Percentiles rank a stretch among this genome's conserved stretches.
phyloP scores from a whole-genome alignment of 92 coral and sea anemone species.

The Ricordea florida region DNA sequence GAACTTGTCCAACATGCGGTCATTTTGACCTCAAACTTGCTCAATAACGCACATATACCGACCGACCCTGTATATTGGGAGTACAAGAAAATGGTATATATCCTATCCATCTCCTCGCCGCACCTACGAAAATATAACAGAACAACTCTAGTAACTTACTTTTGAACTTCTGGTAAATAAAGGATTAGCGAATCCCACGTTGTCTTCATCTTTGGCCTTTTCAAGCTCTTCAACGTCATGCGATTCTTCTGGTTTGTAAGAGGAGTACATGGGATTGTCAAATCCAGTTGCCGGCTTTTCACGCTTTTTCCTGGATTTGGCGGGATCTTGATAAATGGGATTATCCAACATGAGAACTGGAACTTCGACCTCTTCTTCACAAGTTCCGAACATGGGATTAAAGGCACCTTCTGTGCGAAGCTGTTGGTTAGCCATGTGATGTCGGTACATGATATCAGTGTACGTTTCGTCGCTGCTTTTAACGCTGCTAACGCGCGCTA shows the following conservation, averaged over 20 bases:
- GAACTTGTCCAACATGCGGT: no score
- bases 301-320: background rate
- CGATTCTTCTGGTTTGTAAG: background rate
- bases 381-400: slow-evolving; percentile 73
- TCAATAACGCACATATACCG: no score
- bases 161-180: background rate
- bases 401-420: slow-evolving; percentile 31
- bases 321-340: slow-evolving; percentile 51
- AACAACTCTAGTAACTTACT: background rate
- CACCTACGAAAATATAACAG: background rate
- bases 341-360: slow-evolving; percentile 42
- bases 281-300: slow-evolving; percentile 28
- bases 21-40: no score
- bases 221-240: background rate
- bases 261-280: slow-evolving; percentile 63
- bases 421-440: slow-evolving; percentile 62
- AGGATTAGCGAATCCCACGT: slow-evolving; percentile 32
- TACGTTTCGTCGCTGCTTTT: slow-evolving; percentile 58
- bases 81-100: no score
- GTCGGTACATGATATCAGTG: slow-evolving; percentile 77
- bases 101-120: no score
- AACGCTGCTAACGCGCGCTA: background rate
- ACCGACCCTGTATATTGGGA: no score
- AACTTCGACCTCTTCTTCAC: slow-evolving; percentile 33
- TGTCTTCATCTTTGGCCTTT: background rate